Percentiles rank a stretch among this genome's conserved stretches.
Conservation (phyloP, 2,113 vertebrate genomes). For the Tricholaema leucomelas region DNA sequence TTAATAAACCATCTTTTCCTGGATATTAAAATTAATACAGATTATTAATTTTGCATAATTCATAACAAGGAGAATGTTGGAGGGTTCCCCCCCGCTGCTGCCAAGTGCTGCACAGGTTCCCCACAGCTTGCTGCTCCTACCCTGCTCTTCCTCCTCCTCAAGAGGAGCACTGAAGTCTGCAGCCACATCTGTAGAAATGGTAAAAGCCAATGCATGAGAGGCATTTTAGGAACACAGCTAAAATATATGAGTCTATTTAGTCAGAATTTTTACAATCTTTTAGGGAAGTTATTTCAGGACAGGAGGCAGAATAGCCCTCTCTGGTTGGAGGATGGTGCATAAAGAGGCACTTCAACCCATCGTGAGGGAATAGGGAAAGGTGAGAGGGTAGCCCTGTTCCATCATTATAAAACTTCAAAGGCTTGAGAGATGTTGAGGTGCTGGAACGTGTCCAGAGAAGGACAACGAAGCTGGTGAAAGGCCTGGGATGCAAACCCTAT, state of each 20-base stretch:
- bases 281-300: not conserved
- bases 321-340: not conserved
- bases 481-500: too few species aligned
- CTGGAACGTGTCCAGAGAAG: too few species aligned
- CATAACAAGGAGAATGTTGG: too few species aligned
- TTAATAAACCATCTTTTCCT: too few species aligned
- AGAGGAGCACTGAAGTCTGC: not conserved
- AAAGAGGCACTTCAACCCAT: not conserved
- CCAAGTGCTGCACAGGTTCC: not conserved
- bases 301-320: not conserved
- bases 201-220: not conserved
- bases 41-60: too few species aligned
- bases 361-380: accelerated
- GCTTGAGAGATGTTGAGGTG: too few species aligned
- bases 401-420: not conserved
- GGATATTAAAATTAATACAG: too few species aligned
- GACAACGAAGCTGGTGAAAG: too few species aligned
- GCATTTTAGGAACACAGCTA: not conserved
- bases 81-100: too few species aligned
- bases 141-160: not conserved
- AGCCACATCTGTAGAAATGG: not conserved
- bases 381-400: not conserved
- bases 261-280: not conserved
- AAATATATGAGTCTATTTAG: not conserved
- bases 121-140: not conserved